Evolutionary conservation across 92 coral and sea anemone species (phyloP).

Genomic region (Metridium senile): DNA sequence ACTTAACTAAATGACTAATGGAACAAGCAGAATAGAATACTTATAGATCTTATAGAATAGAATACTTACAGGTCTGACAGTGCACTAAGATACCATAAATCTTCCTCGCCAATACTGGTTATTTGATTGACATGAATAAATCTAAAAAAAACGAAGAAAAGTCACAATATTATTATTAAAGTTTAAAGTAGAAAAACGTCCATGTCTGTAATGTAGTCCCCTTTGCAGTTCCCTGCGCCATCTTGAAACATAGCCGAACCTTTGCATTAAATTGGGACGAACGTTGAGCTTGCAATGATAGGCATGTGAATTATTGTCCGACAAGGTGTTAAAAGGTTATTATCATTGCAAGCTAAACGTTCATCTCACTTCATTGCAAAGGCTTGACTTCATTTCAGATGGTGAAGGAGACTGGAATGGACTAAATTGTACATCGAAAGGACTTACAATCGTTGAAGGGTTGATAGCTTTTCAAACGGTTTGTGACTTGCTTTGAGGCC

Average conservation of each 20-base stretch:
- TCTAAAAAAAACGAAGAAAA: conserved; percentile 27
- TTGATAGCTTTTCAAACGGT: conserved; percentile 75
- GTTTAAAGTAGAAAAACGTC: background rate
- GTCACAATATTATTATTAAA: background rate
- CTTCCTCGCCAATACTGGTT: conserved; percentile 64
- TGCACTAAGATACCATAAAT: conserved; percentile 65
- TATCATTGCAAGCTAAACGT: too few species aligned
- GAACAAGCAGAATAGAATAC: conserved; percentile 20
- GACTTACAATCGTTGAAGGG: conserved; percentile 82
- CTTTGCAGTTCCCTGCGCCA: too few species aligned
- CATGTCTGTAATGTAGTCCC: too few species aligned
- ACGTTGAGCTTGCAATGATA: too few species aligned
- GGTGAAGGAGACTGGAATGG: too few species aligned
- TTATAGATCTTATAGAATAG: conserved; percentile 61
- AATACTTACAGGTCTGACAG: conserved; percentile 75
- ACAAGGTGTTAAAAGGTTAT: too few species aligned
- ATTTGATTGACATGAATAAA: conserved; percentile 67
- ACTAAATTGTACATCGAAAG: background rate
- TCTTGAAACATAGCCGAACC: too few species aligned
- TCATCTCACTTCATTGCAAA: too few species aligned
- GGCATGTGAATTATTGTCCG: too few species aligned
- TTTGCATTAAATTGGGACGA: too few species aligned
- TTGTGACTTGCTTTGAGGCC: conserved; percentile 58
- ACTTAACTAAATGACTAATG: background rate
- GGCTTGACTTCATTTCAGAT: too few species aligned